Conservation (phyloP, 2,113 vertebrate species). For the Gobius niger region DNA sequence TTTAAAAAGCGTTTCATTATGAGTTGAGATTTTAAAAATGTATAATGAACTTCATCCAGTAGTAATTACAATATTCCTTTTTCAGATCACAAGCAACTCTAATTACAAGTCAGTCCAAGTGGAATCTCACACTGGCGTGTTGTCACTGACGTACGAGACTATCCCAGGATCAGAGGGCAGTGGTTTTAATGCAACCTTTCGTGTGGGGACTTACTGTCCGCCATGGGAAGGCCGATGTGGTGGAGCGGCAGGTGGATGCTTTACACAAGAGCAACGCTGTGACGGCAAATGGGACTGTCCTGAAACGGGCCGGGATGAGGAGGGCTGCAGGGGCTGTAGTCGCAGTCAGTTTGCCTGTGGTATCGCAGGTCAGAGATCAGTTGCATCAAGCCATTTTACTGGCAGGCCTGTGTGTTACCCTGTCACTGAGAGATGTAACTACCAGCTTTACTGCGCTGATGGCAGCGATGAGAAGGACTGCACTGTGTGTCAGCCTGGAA, state of each 20-base stretch:
- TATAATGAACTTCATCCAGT: no score
- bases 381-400: slow-evolving; percentile 20
- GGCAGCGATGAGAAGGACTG: slow-evolving; percentile 86
- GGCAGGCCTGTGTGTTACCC: slow-evolving; percentile 79
- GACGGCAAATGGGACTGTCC: slow-evolving; percentile 87
- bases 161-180: slow-evolving; percentile 59
- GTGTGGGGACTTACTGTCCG: slow-evolving; percentile 84
- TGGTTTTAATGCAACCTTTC: slow-evolving; percentile 89
- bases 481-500: slow-evolving; percentile 84
- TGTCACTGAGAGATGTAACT: slow-evolving; percentile 84
- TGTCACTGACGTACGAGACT: slow-evolving; percentile 76
- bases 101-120: slow-evolving; percentile 82
- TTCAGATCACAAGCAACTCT: slow-evolving; percentile 77
- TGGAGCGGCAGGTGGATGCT: slow-evolving; percentile 78
- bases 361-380: slow-evolving; percentile 45
- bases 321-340: slow-evolving; percentile 79
- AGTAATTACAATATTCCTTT: neutral
- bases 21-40: no score
- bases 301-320: slow-evolving; percentile 83
- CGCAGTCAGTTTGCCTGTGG: slow-evolving; percentile 81
- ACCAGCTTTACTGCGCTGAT: slow-evolving; percentile 86
- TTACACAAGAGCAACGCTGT: slow-evolving; percentile 79
- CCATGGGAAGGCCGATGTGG: slow-evolving; percentile 85
- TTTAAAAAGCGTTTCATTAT: no score
- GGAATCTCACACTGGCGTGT: slow-evolving; percentile 81